Percentiles rank a stretch among this genome's conserved stretches.
phyloP scores from a whole-genome alignment of 2,888 invertebrate species.

The Nomada goodeniana region DNA sequence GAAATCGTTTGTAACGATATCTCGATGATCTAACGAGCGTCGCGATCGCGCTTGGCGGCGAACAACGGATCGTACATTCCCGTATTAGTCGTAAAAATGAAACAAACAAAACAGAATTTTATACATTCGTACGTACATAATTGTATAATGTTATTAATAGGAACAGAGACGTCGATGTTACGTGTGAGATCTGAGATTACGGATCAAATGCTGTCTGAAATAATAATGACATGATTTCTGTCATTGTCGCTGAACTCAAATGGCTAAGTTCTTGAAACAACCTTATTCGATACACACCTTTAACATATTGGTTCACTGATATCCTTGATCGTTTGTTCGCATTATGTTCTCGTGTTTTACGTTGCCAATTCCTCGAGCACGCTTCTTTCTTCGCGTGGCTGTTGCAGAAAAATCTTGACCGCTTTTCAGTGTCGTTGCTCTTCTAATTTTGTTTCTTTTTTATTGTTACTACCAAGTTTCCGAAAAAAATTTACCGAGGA shows the following conservation, averaged over 20 bases:
- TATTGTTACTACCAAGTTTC: too few species aligned
- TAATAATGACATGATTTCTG: conserved; percentile 61
- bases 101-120: conserved; percentile 77
- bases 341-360: not conserved
- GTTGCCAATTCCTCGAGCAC: not conserved
- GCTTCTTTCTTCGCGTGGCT: not conserved
- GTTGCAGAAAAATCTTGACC: not conserved
- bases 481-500: too few species aligned
- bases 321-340: not conserved
- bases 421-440: not conserved
- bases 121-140: conserved; percentile 84
- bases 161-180: conserved; percentile 70
- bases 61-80: conserved; percentile 75
- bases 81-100: conserved; percentile 77
- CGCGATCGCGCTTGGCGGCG: conserved; percentile 41
- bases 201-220: conserved; percentile 62
- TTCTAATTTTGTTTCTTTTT: not conserved
- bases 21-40: conserved; percentile 63
- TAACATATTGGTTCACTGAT: not conserved
- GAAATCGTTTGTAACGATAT: conserved; percentile 63
- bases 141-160: conserved; percentile 79
- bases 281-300: conserved; percentile 13
- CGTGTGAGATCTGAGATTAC: conserved; percentile 65
- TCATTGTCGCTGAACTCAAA: conserved; percentile 56
- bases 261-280: conserved; percentile 28